Evolutionary conservation across 2,797 vertebrate genomes (phyloP), one percentile per base, ranked within the genome.

Genomic region (Ataeniobius toweri): DNA sequence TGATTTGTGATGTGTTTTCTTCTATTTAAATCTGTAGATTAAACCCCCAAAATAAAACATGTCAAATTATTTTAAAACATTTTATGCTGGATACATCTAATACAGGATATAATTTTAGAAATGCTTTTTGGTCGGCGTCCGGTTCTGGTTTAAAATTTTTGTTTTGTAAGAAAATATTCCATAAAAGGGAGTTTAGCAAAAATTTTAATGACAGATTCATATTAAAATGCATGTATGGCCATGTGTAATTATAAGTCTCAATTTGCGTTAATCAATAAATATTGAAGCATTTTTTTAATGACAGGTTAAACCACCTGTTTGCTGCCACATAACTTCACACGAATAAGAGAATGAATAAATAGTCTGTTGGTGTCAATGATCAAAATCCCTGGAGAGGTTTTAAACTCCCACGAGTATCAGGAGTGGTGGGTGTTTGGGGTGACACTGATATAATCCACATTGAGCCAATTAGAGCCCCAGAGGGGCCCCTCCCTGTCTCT

Each of bases 401-500:
- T 83, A 77, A 91, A 88, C 89, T 92, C 90, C 82, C 87, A 71
- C 74, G 89, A 84, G 86, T 87, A 74, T 92, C 84, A 77, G 71
- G 73, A 76, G 85, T 73, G 87, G 87, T 81, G 86, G 75, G 63
- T 74, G 73, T 73, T 74, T 71, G 22, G 73, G 73, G 73, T 85
- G 46, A 83, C 87, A 81, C 46, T 87, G 68, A 78, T 90, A 73
- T 94, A 94, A 96, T 94, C 94, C 90, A 75, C 88, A 92, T 85
- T 94, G 90, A 95, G 93, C 94, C 94, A 92, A 94, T 96, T 95
- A 95, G 82, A 80, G 83, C 75, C 93, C 87, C 92, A 84, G 83
- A 85, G 86, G 92, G 91, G 85, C 88, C 83, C 76, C 85, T 88
- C 73, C 85, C 71, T 77, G 80, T 91, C 92, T 89, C 91, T 78